Conservation (phyloP, 2,113 vertebrate genomes). For the Sporophila hypoxantha region DNA sequence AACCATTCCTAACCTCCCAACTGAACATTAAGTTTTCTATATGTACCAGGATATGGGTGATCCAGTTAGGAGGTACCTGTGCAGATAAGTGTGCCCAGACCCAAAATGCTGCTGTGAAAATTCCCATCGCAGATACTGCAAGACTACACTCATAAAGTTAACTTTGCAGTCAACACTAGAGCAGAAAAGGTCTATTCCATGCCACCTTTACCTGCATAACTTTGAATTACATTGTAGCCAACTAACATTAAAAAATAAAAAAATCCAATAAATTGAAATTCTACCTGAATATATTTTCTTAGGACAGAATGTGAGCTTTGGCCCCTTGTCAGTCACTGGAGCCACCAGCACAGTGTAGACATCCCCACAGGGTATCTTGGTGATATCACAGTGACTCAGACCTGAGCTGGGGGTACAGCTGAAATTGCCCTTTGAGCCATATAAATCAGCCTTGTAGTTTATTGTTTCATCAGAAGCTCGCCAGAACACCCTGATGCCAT, state of each 20-base stretch:
- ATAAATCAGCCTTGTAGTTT: conserved; percentile 75
- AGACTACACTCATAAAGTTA: background rate
- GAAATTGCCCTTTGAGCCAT: conserved; percentile 80
- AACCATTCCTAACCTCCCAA: background rate
- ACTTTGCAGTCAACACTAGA: background rate
- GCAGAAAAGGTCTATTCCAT: background rate
- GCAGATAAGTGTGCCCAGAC: background rate
- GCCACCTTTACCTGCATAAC: background rate
- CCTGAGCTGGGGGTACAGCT: conserved; percentile 70
- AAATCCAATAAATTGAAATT: background rate
- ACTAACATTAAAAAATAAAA: background rate
- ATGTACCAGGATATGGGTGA: background rate
- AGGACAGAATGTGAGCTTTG: conserved; percentile 80
- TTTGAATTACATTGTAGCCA: background rate
- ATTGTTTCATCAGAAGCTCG: conserved; percentile 55
- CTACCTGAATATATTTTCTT: conserved; percentile 85
- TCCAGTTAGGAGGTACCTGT: background rate
- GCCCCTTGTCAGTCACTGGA: conserved; percentile 67
- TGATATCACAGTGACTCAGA: conserved; percentile 78
- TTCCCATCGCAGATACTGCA: background rate
- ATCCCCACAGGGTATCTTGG: conserved; percentile 78
- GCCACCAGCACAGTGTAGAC: conserved; percentile 81
- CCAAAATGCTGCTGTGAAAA: background rate
- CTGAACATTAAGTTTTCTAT: background rate
- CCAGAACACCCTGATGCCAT: conserved; percentile 82